Percentiles rank a stretch among this genome's conserved stretches.
phyloP scores from a whole-genome alignment of 2,888 invertebrate species.

The Nomada ruficornis region DNA sequence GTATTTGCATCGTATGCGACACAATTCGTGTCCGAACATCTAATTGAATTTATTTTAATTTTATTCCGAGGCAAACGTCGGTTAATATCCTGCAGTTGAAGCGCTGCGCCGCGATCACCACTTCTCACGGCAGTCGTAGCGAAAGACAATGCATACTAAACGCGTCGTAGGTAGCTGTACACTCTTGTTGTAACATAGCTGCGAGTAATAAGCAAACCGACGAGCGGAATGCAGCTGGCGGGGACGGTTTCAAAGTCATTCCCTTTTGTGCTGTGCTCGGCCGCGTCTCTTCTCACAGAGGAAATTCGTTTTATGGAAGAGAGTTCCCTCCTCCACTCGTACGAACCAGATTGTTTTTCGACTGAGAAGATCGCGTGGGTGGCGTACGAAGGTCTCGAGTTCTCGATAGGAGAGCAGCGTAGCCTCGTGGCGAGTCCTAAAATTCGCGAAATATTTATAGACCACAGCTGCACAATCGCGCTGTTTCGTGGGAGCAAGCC shows the following conservation, averaged over 20 bases:
- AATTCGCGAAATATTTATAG: slow-evolving; percentile 76
- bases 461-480: slow-evolving; percentile 72
- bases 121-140: slow-evolving; percentile 21
- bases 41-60: slow-evolving; percentile 20
- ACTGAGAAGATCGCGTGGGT: slow-evolving; percentile 31
- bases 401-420: slow-evolving; percentile 48
- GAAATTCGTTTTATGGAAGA: neutral
- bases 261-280: neutral
- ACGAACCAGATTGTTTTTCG: too few relatives aligned
- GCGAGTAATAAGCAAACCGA: slow-evolving; percentile 18
- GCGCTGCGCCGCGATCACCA: neutral
- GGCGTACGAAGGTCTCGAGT: slow-evolving; percentile 28
- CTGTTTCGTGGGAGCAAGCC: slow-evolving; percentile 35
- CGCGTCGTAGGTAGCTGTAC: slow-evolving; percentile 49
- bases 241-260: slow-evolving; percentile 5
- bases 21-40: slow-evolving; percentile 3
- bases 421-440: slow-evolving; percentile 41
- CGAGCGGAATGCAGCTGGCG: slow-evolving; percentile 11
- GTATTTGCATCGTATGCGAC: slow-evolving; percentile 4
- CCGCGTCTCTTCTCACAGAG: neutral
- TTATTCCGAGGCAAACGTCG: slow-evolving; percentile 6
- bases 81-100: slow-evolving; percentile 13
- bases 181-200: slow-evolving; percentile 35
- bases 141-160: slow-evolving; percentile 60
- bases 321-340: neutral